phyloP scores from a whole-genome alignment of 2,113 vertebrate genomes.

The Callopanchax toddi region DNA sequence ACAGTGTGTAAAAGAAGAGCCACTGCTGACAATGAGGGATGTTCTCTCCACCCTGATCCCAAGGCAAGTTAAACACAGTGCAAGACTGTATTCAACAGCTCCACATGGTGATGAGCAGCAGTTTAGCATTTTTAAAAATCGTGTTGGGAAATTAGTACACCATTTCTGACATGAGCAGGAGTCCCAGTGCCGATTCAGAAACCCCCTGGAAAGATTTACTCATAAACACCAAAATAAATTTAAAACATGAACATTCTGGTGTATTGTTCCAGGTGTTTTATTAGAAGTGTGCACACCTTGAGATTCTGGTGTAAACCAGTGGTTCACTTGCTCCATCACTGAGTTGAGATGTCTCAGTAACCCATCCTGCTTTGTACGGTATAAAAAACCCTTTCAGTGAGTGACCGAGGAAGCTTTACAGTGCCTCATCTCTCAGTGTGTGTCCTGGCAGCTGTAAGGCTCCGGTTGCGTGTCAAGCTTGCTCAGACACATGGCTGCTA shows the following conservation, averaged over 20 bases:
- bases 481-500: slow-evolving; percentile 69
- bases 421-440: slow-evolving; percentile 63
- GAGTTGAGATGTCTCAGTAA: no score
- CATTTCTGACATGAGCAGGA: slow-evolving; percentile 44
- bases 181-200: slow-evolving; percentile 44
- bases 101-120: no score
- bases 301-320: slow-evolving; percentile 10
- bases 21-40: background rate
- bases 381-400: slow-evolving; percentile 53
- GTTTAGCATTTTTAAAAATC: no score
- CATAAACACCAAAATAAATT: background rate
- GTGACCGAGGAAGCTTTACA: slow-evolving; percentile 58
- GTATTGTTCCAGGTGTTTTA: background rate
- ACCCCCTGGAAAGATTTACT: slow-evolving; percentile 27
- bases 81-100: background rate
- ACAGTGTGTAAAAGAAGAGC: slow-evolving; percentile 15
- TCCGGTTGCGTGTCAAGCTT: slow-evolving; percentile 67
- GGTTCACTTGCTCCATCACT: slow-evolving; percentile 25
- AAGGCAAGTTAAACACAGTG: slow-evolving; percentile 32
- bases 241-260: background rate
- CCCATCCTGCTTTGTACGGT: no score
- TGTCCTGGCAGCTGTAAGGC: slow-evolving; percentile 68
- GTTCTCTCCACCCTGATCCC: slow-evolving; percentile 7
- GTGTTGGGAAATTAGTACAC: background rate
- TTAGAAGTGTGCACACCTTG: slow-evolving; percentile 13